Base-by-base conservation (phyloP, 2,888 invertebrate species). In the Tinea pellionella region DNA sequence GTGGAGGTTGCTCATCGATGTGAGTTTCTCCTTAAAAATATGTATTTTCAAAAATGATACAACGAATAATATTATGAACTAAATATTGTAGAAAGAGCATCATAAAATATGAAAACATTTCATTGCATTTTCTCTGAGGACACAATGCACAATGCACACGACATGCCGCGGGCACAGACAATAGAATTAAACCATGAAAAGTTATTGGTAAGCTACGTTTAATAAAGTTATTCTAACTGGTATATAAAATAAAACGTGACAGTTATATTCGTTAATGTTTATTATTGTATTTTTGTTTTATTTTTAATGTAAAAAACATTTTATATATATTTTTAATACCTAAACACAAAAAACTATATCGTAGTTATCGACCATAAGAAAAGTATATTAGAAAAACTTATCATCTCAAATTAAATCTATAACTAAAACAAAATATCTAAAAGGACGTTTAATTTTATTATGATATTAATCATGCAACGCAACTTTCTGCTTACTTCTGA, bases 71-170 rank as follows among this genome's bases (percentile, higher is more conserved):
- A n/a, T 37, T 37, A 12, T 37, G 37, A 37, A 37, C 37, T 37
- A 37, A 37, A 37, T 37, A 37, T 37, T 37, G 9, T 37, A 37
- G 37, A 37, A n/a, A 37, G 37, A 37, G 37, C n/a, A 12, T n/a
- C n/a, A 37, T 37, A 37, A 37, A 42, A 66, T 64, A 60, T 60
- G 51, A 61, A 30, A 61, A 59, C 47, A 60, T 59, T 62, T 64
- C 67, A 63, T 60, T 65, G 64, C 62, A 57, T 69, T 72, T 73
- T 71, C 69, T 69, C 55, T 63, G 69, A 69, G 74, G 73, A 78
- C 71, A 78, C 71, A 84, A 82, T 82, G 78, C 70, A 80, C 80
- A 79, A 79, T 75, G 77, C 68, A 73, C 76, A 73, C 75, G 79
- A 79, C 71, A 30, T 69, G 74, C 75, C 72, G 66, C 66, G 61